phyloP scores from a whole-genome alignment of 2,888 invertebrate genomes.

The Amitus sp. region DNA sequence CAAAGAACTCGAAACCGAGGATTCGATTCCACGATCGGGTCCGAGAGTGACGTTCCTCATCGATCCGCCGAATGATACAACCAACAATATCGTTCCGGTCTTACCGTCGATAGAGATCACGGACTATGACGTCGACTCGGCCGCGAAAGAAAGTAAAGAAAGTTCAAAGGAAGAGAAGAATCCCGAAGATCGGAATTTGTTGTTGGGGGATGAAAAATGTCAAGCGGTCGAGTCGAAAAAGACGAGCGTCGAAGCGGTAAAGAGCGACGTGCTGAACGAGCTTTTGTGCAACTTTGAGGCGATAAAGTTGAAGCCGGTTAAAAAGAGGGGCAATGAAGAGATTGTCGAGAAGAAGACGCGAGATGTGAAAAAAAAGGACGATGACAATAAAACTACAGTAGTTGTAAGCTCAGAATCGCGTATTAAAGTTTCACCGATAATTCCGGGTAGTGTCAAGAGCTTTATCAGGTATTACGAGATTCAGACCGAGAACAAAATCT shows the following conservation, averaged over 20 bases:
- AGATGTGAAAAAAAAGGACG: conserved; percentile 27
- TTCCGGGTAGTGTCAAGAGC: conserved; percentile 61
- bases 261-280: conserved; percentile 57
- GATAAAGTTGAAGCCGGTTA: conserved; percentile 54
- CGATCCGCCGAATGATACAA: conserved; percentile 46
- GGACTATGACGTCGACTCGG: neutral
- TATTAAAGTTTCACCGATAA: conserved; percentile 50
- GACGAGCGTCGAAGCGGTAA: conserved; percentile 42
- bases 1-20: conserved; percentile 43
- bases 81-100: too few relatives aligned
- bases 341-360: neutral
- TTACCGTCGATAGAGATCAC: neutral
- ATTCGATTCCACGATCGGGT: conserved; percentile 10
- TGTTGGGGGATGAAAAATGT: too few relatives aligned
- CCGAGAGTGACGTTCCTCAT: conserved; percentile 56
- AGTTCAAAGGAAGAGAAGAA: too few relatives aligned
- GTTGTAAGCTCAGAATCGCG: conserved; percentile 58
- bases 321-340: neutral
- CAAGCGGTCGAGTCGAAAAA: too few relatives aligned
- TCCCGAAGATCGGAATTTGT: too few relatives aligned
- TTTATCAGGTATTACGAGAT: conserved; percentile 61
- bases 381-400: conserved; percentile 62
- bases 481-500: conserved; percentile 46
- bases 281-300: conserved; percentile 55
- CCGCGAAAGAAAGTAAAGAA: neutral